phyloP scores from a whole-genome alignment of 2,797 vertebrate species.

The Anolis apletophallus region DNA sequence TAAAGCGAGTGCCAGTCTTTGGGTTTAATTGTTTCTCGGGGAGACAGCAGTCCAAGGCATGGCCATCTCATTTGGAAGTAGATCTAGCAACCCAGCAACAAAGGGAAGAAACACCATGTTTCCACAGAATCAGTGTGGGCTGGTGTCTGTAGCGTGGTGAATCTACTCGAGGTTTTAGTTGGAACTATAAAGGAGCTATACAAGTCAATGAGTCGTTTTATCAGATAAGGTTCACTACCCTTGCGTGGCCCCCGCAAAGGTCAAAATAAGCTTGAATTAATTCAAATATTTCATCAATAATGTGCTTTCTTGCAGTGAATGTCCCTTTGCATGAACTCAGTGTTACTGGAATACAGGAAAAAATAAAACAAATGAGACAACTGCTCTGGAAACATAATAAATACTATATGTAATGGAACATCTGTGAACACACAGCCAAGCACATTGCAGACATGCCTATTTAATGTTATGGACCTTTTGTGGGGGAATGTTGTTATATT shows the following conservation, averaged over 20 bases:
- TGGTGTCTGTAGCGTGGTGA: not conserved
- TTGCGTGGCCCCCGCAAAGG: too few relatives aligned
- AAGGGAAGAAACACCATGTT: not conserved
- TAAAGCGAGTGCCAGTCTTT: not conserved
- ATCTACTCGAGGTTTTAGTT: too few relatives aligned
- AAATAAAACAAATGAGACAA: slow-evolving; percentile 42
- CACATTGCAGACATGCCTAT: not conserved
- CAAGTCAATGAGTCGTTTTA: too few relatives aligned
- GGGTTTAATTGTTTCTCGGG: not conserved
- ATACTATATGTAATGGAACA: not conserved
- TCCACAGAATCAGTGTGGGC: not conserved
- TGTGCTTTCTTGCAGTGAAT: slow-evolving; percentile 35
- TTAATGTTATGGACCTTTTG: too few relatives aligned
- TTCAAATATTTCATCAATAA: too few relatives aligned
- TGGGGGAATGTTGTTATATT: not conserved
- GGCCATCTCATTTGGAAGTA: not conserved
- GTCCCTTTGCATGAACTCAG: slow-evolving; percentile 20
- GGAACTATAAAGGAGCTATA: too few relatives aligned
- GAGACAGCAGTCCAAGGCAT: not conserved
- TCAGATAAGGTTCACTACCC: too few relatives aligned
- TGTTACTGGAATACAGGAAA: slow-evolving; percentile 27
- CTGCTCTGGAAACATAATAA: not conserved
- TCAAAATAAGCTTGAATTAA: too few relatives aligned
- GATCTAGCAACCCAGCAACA: not conserved
- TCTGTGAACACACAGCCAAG: not conserved